These are phyloP conservation scores for Plusia festucae DNA, from an alignment of 2,888 invertebrate genomes.

Conservation along the genomic window DNA sequence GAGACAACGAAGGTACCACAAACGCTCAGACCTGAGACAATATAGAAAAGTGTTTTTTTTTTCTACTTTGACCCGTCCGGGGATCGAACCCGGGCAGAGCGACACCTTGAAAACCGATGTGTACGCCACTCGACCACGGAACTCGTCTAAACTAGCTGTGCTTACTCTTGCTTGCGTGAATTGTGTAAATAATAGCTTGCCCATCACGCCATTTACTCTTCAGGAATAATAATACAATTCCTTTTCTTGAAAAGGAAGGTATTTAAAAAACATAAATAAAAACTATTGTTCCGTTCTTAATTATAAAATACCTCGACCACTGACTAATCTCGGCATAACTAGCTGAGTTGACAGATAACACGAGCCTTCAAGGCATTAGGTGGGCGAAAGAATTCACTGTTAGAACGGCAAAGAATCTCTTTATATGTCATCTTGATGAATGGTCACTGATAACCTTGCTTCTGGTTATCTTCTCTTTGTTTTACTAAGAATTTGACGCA, in stretches of 20 bases:
- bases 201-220: too few relatives aligned
- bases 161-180: not conserved
- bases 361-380: not conserved
- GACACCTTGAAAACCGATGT: too few relatives aligned
- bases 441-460: slow-evolving; percentile 5
- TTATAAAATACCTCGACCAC: not conserved
- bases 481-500: not conserved
- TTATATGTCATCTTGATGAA: slow-evolving; percentile 4
- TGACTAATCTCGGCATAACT: not conserved
- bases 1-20: too few relatives aligned
- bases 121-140: too few relatives aligned
- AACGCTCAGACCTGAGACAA: too few relatives aligned
- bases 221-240: too few relatives aligned
- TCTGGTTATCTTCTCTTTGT: slow-evolving; percentile 1
- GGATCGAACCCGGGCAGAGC: too few relatives aligned
- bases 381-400: not conserved
- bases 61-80: too few relatives aligned
- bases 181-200: not conserved
- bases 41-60: too few relatives aligned
- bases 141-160: too few relatives aligned
- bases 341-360: not conserved
- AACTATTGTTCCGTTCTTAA: not conserved
- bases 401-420: not conserved
- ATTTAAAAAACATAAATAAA: not conserved
- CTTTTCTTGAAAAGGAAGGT: too few relatives aligned